Conservation (phyloP, 1,140 invertebrate species). For the Zaprionus vittiger region DNA sequence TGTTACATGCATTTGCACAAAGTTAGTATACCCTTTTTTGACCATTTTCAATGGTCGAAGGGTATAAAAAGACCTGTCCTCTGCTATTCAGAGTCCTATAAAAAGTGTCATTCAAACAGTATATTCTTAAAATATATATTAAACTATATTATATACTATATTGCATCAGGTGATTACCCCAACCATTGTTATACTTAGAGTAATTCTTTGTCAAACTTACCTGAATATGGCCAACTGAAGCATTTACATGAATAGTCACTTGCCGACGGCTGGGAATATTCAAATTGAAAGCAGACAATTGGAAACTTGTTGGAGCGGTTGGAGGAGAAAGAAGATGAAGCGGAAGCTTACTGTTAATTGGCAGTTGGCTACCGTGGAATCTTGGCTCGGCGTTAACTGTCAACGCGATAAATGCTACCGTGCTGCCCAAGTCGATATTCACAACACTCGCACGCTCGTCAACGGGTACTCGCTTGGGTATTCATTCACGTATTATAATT, state of each 20-base stretch:
- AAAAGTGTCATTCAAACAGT: no score
- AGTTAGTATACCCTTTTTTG: no score
- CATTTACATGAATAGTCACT: conserved; percentile 15
- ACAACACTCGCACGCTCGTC: conserved; percentile 10
- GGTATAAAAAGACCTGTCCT: no score
- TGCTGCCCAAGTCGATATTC: conserved; percentile 12
- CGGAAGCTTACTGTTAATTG: conserved; percentile 34
- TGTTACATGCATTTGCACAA: no score
- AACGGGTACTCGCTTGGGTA: conserved; percentile 3
- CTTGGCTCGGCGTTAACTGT: conserved; percentile 29
- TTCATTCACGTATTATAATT: conserved; percentile 52
- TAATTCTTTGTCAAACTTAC: not conserved
- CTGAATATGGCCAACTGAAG: not conserved
- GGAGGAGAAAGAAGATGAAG: not conserved
- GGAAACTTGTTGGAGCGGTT: not conserved
- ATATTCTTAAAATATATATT: no score
- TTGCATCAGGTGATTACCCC: not conserved
- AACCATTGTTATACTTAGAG: no score
- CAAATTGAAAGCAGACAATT: not conserved
- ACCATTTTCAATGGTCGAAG: no score
- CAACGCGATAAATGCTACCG: conserved; percentile 36
- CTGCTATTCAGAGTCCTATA: no score
- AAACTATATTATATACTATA: not conserved
- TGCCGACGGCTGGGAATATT: conserved; percentile 42
- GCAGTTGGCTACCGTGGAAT: conserved; percentile 32